Evolutionary conservation across 2,113 vertebrate genomes (phyloP), one percentile per base, ranked within the genome.

Genomic region (Thalassarche chlororhynchos): DNA sequence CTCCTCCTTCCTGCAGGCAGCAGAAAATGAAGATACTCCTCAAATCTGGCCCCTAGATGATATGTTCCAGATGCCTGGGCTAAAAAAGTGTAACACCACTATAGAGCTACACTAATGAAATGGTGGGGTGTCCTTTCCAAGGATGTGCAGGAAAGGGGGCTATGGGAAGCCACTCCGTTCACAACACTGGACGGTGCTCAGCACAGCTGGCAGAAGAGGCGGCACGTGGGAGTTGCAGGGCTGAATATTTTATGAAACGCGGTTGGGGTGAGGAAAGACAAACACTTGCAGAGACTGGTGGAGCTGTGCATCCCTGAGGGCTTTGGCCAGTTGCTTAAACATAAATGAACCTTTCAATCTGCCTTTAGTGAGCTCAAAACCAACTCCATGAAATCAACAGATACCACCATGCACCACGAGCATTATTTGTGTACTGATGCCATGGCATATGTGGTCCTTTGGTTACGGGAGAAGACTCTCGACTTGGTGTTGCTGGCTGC

Each of bases 51-150:
- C 55, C 70, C 85, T 83, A 17, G 38, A 28, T 74, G 64, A 95
- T 81, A 62, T 0, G 2, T 93, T 96, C 96, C 97, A 97, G 94
- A 95, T 95, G 74, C 90, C 40, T 69, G 78, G 57, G 75, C 49
- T 94, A 24, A 77, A 84, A 72, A 75, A 47, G 8, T 4, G 42
- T 72, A 91, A 61, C 38, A 66, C n/a, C 15, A 12, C 61, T 72
- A 7, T 10, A 49, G 58, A 87, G 58, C 66, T 91, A 46, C 52
- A 11, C 28, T 94, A 40, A 62, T 87, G 87, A 61, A 85, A 21
- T 36, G 65, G 60, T 85, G 90, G 49, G 54, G 12, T 65, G 81
- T 51, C 68, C 57, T 72, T 87, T 89, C 93, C 87, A 84, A 89
- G 61, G 51, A 70, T 1, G 0, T 66, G 81, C 74, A 70, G 65